Percentiles rank a stretch among this genome's conserved stretches.
Conservation (phyloP, 2,888 invertebrate genomes). For the Orthosia incerta region DNA sequence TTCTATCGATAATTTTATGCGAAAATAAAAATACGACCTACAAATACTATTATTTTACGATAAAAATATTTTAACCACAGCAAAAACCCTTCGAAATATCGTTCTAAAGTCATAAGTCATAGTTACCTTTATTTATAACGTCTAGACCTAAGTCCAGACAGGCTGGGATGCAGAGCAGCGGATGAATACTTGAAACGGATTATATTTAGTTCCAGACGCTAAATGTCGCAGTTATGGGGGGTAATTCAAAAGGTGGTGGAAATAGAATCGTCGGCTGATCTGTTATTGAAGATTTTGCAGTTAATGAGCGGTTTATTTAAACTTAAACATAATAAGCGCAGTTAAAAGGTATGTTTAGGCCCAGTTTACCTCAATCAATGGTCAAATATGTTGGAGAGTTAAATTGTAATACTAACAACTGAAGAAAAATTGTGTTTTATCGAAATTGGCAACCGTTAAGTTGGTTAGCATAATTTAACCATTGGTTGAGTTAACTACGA, state of each 20-base stretch:
- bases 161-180: constrained; percentile 54
- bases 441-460: too few relatives aligned
- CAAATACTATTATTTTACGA: background rate
- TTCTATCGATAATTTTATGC: constrained; percentile 1
- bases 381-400: too few relatives aligned
- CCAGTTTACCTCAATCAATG: too few relatives aligned
- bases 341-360: background rate
- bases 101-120: constrained; percentile 37
- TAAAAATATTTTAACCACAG: constrained; percentile 13
- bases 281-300: constrained; percentile 34
- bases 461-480: too few relatives aligned
- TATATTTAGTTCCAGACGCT: constrained; percentile 63
- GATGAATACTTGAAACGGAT: constrained; percentile 50
- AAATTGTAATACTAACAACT: too few relatives aligned
- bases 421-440: too few relatives aligned
- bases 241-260: constrained; percentile 39
- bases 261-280: constrained; percentile 38
- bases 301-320: constrained; percentile 38
- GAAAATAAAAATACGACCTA: background rate
- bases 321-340: background rate
- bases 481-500: too few relatives aligned
- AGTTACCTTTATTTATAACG: constrained; percentile 61
- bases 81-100: constrained; percentile 14
- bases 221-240: constrained; percentile 49
- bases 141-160: constrained; percentile 76